Percentiles rank a stretch among this genome's conserved stretches.
These are phyloP conservation scores for Momotus momota DNA, from an alignment of 2,797 vertebrate species.

Conservation along the genomic window DNA sequence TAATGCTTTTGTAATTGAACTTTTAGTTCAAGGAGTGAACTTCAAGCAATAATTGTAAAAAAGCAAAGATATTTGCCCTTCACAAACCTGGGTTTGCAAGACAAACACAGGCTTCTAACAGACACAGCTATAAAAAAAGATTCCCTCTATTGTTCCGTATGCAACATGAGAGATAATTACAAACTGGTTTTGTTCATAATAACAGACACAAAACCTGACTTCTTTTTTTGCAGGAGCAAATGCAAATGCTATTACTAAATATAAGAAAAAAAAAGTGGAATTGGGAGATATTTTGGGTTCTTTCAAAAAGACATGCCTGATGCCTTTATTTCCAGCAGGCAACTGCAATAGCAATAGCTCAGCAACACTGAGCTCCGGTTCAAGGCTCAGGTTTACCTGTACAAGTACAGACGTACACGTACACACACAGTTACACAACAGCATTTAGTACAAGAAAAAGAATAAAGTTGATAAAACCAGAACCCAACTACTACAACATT, in stretches of 20 bases:
- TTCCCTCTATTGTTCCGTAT: background rate
- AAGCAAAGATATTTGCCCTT: background rate
- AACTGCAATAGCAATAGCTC: background rate
- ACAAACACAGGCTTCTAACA: background rate
- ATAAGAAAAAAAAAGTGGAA: background rate
- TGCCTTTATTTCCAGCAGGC: background rate
- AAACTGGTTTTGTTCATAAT: too few relatives aligned
- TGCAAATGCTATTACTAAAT: background rate
- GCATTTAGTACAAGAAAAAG: background rate
- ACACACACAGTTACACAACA: fast-evolving
- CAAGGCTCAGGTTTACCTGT: background rate
- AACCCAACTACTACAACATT: background rate
- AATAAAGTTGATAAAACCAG: background rate
- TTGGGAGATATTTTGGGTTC: background rate
- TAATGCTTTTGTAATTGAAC: background rate
- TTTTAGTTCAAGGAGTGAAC: background rate
- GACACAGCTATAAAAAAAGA: background rate
- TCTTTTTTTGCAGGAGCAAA: background rate
- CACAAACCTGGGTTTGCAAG: background rate
- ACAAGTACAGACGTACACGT: background rate
- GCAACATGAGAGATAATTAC: background rate
- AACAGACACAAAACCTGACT: background rate
- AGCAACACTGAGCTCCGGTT: background rate
- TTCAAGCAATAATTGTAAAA: background rate
- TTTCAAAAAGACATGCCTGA: background rate